Base-by-base conservation (phyloP, 2,888 invertebrate species). In the Eupithecia dodoneata region DNA sequence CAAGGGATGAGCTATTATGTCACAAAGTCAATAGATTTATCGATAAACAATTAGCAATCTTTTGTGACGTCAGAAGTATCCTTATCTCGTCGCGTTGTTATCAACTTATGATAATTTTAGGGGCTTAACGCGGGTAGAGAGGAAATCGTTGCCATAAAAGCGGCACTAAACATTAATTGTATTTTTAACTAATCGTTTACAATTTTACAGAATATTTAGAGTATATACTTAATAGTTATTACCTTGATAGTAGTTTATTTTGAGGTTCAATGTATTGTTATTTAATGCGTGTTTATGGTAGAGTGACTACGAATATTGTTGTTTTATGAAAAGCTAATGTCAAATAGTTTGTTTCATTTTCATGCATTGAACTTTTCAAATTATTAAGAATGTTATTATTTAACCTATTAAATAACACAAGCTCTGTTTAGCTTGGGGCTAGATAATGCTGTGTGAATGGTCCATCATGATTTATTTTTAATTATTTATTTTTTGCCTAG, bases 71-170 rank as follows among this genome's bases (percentile, higher is more conserved):
- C 66, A 72, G 30, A 76, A 12, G 0, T 18, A 12, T 30, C 30
- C 12, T 63, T 63, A 63, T 63, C 63, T 30, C 70, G 74, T 71
- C 74, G 76, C 55, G n/a, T 69, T 71, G 55, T 75, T 76, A 78
- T 78, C 65, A 72, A 73, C 55, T 55, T 71, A 69, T 76, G 72
- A 76, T 78, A 76, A 72, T 76, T 76, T 66, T 65, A 72, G 70
- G 9, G 74, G 78, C 78, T 75, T 73, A 65, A 74, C 71, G 65
- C 65, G 55, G 45, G 52, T 63, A 72, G 45, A 52, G 13, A 72
- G 74, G 76, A 76, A 76, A 72, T 45, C 67, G 47, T 71, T 78
- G 49, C 12, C 49, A 59, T 66, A 72, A 74, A 76, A 79, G 59
- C 55, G 67, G 44, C 6, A 63, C 55, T 44, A 15, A 70, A 66